Evolutionary conservation across 2,888 invertebrate genomes (phyloP).

Genomic region (Invenusta paracnida): DNA sequence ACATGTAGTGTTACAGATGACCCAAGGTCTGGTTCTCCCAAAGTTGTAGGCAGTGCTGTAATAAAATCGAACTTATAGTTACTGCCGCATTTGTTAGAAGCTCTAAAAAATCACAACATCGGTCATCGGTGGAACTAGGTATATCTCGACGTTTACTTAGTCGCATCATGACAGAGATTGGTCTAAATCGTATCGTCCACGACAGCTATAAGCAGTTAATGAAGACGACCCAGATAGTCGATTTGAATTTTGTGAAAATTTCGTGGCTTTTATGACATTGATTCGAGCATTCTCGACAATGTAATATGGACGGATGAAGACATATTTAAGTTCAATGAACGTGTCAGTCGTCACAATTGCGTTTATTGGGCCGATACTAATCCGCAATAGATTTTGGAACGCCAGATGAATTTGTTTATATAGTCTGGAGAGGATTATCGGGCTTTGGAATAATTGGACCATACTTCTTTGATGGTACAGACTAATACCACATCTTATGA

Average conservation of each 20-base stretch:
- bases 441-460: background rate
- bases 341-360: background rate
- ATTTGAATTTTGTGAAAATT: constrained; percentile 19
- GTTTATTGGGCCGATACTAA: background rate
- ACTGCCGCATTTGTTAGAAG: constrained; percentile 5
- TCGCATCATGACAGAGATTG: background rate
- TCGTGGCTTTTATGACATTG: background rate
- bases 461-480: background rate
- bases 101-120: background rate
- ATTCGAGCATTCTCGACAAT: background rate
- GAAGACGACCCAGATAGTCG: constrained; percentile 3
- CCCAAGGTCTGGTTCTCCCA: constrained; percentile 7
- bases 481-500: background rate
- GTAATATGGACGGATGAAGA: background rate
- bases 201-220: background rate
- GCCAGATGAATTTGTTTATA: background rate
- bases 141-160: background rate
- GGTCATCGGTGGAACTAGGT: background rate
- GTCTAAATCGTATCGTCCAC: background rate
- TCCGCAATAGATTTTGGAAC: background rate
- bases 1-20: background rate
- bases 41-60: background rate
- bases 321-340: background rate
- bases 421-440: background rate
- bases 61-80: background rate